Evolutionary conservation across 2,888 invertebrate genomes (phyloP), one percentile per base, ranked within the genome.

Genomic region (Lithophane socia): DNA sequence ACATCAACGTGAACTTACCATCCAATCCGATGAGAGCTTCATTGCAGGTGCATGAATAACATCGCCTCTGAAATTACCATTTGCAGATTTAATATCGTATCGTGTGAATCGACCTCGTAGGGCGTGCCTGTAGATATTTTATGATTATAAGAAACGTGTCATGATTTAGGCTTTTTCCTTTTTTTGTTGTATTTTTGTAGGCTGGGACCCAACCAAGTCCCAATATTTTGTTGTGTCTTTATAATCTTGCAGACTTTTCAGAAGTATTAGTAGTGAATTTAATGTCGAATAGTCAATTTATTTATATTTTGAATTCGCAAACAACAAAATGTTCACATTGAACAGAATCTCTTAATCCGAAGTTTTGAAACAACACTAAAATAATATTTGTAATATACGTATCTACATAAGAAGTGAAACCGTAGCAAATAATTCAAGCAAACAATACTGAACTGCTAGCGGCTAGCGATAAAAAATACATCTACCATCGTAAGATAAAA

Each of bases 41-140:
- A 69, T 84, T 69, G 47, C 81, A 63, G 52, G 66, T 72, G 44
- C 44, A 58, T 84, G 71, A 75, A 84, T 80, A 72, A 75, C 65
- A 66, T 69, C 29, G 61, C 49, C 44, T 37, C 60, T 65, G 16
- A 56, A 65, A 71, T 72, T 66, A 74, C 42, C 60, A 52, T 65
- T 71, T 37, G 3, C 52, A 68, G 68, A 68, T 75, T 72, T 80
- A 75, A 72, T 80, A 73, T 71, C 64, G 49, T n/a, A 42, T 47
- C 52, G 68, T 80, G 74, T 67, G 58, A 79, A 56, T 42, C 47
- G 47, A 70, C 9, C 52, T 47, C 29, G 58, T 64, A 66, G 21
- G 58, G 13, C 21, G 47, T 60, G 42, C 16, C 18, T 65, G 63
- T 61, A 24, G 37, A 37, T 37, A 37, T 69, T 44, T 64, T 74